These are phyloP conservation scores for Apostichopus leukothele DNA, from an alignment of 53 echinoderm and acorn worm species.

Conservation along the genomic window DNA sequence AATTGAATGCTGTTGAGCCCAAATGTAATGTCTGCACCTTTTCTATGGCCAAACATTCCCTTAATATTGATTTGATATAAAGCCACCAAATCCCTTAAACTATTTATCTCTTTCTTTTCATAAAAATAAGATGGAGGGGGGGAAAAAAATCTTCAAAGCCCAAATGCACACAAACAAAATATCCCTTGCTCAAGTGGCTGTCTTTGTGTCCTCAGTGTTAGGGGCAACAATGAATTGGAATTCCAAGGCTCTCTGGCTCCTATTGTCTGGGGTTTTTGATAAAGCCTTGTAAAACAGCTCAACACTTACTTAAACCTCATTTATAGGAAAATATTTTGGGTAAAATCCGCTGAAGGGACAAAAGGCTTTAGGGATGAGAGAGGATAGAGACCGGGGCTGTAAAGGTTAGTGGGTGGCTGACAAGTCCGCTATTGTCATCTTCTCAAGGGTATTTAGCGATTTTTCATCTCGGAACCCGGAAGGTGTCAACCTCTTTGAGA, in stretches of 20 bases:
- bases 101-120: conserved; percentile 24
- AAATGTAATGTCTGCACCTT: conserved; percentile 20
- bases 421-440: conserved; percentile 26
- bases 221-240: conserved; percentile 16
- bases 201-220: conserved; percentile 17
- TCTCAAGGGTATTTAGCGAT: conserved; percentile 41
- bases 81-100: conserved; percentile 34
- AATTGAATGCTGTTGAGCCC: conserved; percentile 19
- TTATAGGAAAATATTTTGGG: conserved; percentile 43
- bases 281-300: conserved; percentile 39
- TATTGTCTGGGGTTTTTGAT: conserved; percentile 16
- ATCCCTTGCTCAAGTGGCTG: conserved; percentile 7
- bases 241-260: conserved; percentile 24
- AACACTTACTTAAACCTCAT: conserved; percentile 20
- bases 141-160: conserved; percentile 5
- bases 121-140: not conserved
- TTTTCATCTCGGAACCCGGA: conserved; percentile 27
- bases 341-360: conserved; percentile 22
- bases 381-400: not conserved
- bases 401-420: conserved; percentile 26
- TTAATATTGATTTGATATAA: conserved; percentile 43
- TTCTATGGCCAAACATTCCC: conserved; percentile 32
- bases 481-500: conserved; percentile 41
- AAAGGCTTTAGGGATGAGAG: conserved; percentile 7
- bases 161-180: conserved; percentile 18